Percentiles rank a stretch among this genome's conserved stretches.
Conservation (phyloP, 2,888 invertebrate genomes). For the Zele albiditarsus region DNA sequence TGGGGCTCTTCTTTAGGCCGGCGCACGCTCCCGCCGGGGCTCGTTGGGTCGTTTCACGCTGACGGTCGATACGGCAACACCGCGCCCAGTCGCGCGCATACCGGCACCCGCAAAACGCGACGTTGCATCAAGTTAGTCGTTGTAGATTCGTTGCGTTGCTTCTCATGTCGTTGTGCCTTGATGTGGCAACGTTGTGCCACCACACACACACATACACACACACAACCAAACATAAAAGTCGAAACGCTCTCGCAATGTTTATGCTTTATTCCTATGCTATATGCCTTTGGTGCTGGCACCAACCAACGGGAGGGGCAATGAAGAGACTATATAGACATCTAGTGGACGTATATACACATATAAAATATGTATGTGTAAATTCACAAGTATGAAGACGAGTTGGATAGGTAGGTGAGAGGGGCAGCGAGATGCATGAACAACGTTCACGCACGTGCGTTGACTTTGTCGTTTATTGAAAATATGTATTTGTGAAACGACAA, state of each 20-base stretch:
- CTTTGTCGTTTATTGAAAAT: background rate
- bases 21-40: background rate
- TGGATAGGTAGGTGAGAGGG: background rate
- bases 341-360: background rate
- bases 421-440: background rate
- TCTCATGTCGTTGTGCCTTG: background rate
- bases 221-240: conserved; percentile 28
- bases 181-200: conserved; percentile 53
- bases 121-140: conserved; percentile 40
- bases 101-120: conserved; percentile 55
- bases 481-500: background rate
- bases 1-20: conserved; percentile 17
- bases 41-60: conserved; percentile 45
- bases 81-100: conserved; percentile 64
- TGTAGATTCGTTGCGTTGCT: conserved; percentile 24
- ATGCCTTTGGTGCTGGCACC: background rate
- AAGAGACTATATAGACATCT: background rate
- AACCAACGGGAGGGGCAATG: background rate
- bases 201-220: conserved; percentile 29
- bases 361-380: background rate
- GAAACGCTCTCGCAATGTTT: conserved; percentile 45
- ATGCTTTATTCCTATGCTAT: conserved; percentile 27
- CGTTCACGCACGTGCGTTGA: background rate
- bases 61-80: conserved; percentile 72
- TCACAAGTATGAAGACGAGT: background rate